phyloP scores from a whole-genome alignment of 1,140 invertebrate species.

The Temnothorax longispinosus region DNA sequence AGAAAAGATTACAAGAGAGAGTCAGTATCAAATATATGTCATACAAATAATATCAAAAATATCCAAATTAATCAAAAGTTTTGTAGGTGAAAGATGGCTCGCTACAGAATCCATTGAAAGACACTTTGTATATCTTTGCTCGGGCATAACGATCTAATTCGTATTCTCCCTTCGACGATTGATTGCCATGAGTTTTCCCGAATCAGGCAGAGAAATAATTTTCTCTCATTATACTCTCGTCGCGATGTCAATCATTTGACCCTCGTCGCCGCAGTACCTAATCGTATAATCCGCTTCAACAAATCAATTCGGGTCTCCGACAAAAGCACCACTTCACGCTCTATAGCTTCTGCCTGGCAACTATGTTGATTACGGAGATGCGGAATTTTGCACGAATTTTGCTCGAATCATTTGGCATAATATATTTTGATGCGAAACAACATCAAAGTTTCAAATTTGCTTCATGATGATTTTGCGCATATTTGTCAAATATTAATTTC shows the following conservation, averaged over 20 bases:
- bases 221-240: slow-evolving; percentile 77
- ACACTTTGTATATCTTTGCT: slow-evolving; percentile 4
- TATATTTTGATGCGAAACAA: slow-evolving; percentile 33
- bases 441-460: slow-evolving; percentile 9
- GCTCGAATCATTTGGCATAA: slow-evolving; percentile 7
- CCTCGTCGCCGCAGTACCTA: slow-evolving; percentile 69
- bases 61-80: neutral
- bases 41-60: neutral
- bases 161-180: slow-evolving; percentile 63
- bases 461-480: neutral
- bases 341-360: slow-evolving; percentile 32
- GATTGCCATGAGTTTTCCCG: slow-evolving; percentile 65
- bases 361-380: slow-evolving; percentile 44
- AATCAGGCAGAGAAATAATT: slow-evolving; percentile 75
- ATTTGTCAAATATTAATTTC: slow-evolving; percentile 34
- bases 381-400: slow-evolving; percentile 48
- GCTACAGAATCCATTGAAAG: neutral
- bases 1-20: neutral
- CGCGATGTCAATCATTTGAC: slow-evolving; percentile 80
- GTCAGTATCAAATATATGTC: neutral
- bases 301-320: slow-evolving; percentile 74
- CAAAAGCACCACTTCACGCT: slow-evolving; percentile 61
- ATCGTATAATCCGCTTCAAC: slow-evolving; percentile 78
- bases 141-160: neutral
- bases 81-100: neutral